Evolutionary conservation across 2,888 invertebrate genomes (phyloP), one percentile per base, ranked within the genome.

Genomic region (Erynnis tages): DNA sequence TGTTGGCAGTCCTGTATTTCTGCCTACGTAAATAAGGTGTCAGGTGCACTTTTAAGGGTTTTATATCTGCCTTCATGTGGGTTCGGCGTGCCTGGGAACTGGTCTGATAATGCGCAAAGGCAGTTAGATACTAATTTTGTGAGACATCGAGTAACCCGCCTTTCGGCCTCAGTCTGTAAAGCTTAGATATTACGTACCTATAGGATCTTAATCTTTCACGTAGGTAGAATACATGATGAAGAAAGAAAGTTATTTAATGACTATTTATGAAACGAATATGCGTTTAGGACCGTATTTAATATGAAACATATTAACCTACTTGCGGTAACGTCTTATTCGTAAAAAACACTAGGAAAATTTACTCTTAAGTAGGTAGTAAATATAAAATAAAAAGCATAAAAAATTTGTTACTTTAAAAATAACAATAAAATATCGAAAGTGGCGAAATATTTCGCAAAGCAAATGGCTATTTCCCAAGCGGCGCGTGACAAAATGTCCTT

Each of bases 121-220:
- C 75, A 79, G 74, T 86, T 83, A 86, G 72, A 79, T 85, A 79
- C 73, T 77, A 79, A 87, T 79, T 88, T 88, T 88, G 87, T 69
- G 85, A 78, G 85, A 80, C 83, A 75, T 71, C 72, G 68, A 73
- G 71, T 73, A 76, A 5, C 10, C 76, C 75, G 76, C 77, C 74
- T 77, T 73, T 76, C 71, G 71, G 71, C 73, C 73, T 73, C 76
- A 72, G 66, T 62, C 63, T 48, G 43, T 54, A 52, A 57, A 58
- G 56, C 53, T 6, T 7, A 4, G 17, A 21, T 1, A 11, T 53
- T 60, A 54, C 54, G 56, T 60, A 65, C 63, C 32, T 57, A 55
- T 67, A 62, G 61, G 64, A 63, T 62, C 57, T 58, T 67, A 66
- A 63, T 56, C 57, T 59, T 55, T 48, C 44, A 54, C 45, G 29